phyloP scores from a whole-genome alignment of 2,797 vertebrate genomes.

The Danionella dracula region DNA sequence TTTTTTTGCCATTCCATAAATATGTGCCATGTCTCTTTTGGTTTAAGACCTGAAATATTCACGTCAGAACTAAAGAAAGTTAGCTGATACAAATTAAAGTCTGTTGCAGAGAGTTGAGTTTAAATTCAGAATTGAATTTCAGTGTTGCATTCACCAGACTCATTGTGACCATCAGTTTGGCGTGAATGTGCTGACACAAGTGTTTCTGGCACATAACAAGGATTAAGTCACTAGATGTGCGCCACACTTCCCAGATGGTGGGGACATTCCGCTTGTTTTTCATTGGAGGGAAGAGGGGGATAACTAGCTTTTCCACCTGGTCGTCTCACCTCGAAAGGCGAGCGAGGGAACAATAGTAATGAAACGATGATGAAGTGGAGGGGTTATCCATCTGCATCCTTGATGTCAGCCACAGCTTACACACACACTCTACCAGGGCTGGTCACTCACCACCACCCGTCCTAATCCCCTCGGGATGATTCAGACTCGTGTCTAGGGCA shows the following conservation, averaged over 20 bases:
- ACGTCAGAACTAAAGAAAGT: too few species aligned
- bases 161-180: background rate
- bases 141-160: slow-evolving; percentile 3
- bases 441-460: slow-evolving; percentile 49
- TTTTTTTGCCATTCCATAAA: too few species aligned
- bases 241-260: slow-evolving; percentile 30
- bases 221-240: slow-evolving; percentile 26
- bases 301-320: slow-evolving; percentile 50
- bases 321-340: slow-evolving; percentile 62
- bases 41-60: too few species aligned
- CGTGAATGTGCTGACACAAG: slow-evolving; percentile 15
- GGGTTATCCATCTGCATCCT: slow-evolving; percentile 46
- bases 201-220: background rate
- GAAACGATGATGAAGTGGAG: slow-evolving; percentile 51
- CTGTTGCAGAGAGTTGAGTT: too few species aligned
- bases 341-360: slow-evolving; percentile 60
- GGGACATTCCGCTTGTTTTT: slow-evolving; percentile 3
- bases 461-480: slow-evolving; percentile 53
- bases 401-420: slow-evolving; percentile 19
- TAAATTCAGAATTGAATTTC: too few species aligned
- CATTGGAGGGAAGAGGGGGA: slow-evolving; percentile 26
- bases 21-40: too few species aligned
- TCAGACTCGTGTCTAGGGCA: slow-evolving; percentile 49
- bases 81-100: too few species aligned
- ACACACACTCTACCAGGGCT: slow-evolving; percentile 18